Evolutionary conservation across 2,113 vertebrate species (phyloP), one percentile per base, ranked within the genome.

Genomic region (human): DNA sequence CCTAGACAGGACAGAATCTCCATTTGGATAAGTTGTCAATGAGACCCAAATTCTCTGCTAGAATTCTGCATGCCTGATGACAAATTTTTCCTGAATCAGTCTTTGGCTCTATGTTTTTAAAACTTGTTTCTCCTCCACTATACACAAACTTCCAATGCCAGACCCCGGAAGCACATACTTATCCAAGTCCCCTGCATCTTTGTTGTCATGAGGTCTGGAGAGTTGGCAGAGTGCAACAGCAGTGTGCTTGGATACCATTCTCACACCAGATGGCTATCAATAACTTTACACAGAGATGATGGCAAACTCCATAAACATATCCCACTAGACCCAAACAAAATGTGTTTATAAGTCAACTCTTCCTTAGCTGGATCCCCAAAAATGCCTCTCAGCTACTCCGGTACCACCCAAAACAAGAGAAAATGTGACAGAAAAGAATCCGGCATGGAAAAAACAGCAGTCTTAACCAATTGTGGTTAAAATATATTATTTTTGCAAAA

Each of bases 131-230:
- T 32, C 48, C 22, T 78, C 50, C 1, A 18, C 30, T 32, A 7
- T 55, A n/a, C 0, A 17, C 40, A 11, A 6, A 6, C 35, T 72
- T 22, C 23, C 14, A n/a, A 1, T 8, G 43, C 68, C 59, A 78
- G 75, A 7, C 9, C 59, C n/a, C 43, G 2, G 32, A 68, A 38
- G 78, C 57, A 5, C 43, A 8, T 9, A 6, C 32, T 66, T 81
- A 40, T 14, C 52, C 38, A 14, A 13, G 30, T 20, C 1, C 0
- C 1, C 68, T 9, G 12, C 9, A 2, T 35, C 27, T 38, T 38
- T 10, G 3, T 27, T 14, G 35, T 45, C 11, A 0, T 10, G 76
- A 23, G 68, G 72, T 40, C 70, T n/a, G 30, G 23, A 13, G 32
- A 70, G 43, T 8, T 2, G 12, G 64, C 52, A 20, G 48, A 61